Base-by-base conservation (phyloP, 2,888 invertebrate species). In the Linnaemya vulpina region DNA sequence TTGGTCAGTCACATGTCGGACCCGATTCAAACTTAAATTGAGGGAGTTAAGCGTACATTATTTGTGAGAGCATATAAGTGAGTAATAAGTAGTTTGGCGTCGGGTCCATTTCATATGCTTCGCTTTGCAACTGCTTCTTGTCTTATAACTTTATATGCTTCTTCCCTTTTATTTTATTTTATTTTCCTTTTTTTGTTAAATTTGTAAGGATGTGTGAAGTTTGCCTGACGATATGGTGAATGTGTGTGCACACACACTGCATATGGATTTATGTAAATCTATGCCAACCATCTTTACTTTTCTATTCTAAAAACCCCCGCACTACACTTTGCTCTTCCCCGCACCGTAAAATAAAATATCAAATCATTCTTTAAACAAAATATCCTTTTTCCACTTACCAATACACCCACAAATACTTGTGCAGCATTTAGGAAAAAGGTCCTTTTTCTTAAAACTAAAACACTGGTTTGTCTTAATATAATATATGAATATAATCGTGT, bases 251-350 rank as follows among this genome's bases (percentile, higher is more conserved):
- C 51, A 51, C 20, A 70, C 79, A 83, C 75, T 90, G 88, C 90
- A 90, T 90, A 91, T 90, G 90, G 90, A 90, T 90, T 90, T 90
- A 90, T 90, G 90, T 90, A 90, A 90, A 90, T 91, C 91, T 86
- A 84, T 85, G 76, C 74, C 80, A 79, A 84, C 70, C 79, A 84
- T 85, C 71, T 83, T 83, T 75, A 79, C 60, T 79, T 62, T 63
- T 62, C 22, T 46, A 17, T 62, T 40, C 8, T 7, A 75, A 30
- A 49, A 53, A 4, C 51, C 78, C 46, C 46, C 15, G 30, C 60
- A 15, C 13, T 35, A n/a, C 3, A 1, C n/a, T n/a, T n/a, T n/a
- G n/a, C 8, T 13, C 22, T 58, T 10, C n/a, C 38, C 7, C 38
- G 38, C 11, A 49, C 1, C 35, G n/a, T 9, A 60, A 68, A 80